phyloP scores from a whole-genome alignment of 2,888 invertebrate species.

The Dryobota labecula region DNA sequence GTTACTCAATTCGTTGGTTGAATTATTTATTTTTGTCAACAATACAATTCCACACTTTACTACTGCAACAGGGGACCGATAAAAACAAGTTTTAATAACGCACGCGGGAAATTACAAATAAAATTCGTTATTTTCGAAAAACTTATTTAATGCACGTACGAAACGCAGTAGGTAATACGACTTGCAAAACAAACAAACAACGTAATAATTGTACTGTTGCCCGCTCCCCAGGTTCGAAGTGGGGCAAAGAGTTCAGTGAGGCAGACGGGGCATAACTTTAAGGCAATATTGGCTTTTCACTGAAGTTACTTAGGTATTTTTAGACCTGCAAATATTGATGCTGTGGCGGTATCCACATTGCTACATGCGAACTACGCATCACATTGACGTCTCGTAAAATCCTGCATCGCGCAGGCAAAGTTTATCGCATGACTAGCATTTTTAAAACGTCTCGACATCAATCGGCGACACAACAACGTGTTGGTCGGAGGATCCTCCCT shows the following conservation, averaged over 20 bases:
- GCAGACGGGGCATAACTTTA: conserved; percentile 35
- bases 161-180: conserved; percentile 72
- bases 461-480: no score
- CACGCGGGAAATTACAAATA: conserved; percentile 60
- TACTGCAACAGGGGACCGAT: conserved; percentile 18
- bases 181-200: conserved; percentile 76
- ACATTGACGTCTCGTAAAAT: no score
- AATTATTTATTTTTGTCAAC: background rate
- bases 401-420: no score
- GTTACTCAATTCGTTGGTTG: background rate
- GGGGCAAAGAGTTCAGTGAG: conserved; percentile 48
- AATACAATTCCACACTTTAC: conserved; percentile 1
- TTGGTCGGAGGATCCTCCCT: no score
- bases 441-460: no score
- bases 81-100: conserved; percentile 49
- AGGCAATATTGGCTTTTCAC: background rate
- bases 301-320: conserved; percentile 1
- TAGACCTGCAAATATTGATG: background rate
- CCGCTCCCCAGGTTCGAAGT: conserved; percentile 65
- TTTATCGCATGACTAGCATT: no score
- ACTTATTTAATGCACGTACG: conserved; percentile 74
- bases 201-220: conserved; percentile 76
- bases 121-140: conserved; percentile 56
- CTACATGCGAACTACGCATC: no score
- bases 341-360: no score